phyloP scores from a whole-genome alignment of 2,888 invertebrate genomes.

The Lycia hirtaria region DNA sequence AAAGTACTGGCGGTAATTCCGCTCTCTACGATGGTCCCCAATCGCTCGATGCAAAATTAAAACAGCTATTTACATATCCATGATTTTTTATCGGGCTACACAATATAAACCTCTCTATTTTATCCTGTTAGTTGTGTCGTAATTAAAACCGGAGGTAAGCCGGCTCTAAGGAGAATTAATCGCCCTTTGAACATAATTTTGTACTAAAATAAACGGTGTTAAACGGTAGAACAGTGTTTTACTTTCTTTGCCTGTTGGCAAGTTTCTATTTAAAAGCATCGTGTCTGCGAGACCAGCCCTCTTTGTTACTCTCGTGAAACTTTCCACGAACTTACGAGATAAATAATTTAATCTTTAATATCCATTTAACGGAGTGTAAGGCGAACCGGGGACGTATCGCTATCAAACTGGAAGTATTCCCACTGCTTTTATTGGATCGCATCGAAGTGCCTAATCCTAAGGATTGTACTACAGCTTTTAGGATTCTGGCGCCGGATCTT shows the following conservation, averaged over 20 bases:
- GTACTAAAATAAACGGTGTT: slow-evolving; percentile 57
- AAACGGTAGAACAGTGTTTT: slow-evolving; percentile 57
- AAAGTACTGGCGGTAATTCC: too few relatives aligned
- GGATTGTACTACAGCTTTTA: slow-evolving; percentile 25
- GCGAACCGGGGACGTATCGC: slow-evolving; percentile 52
- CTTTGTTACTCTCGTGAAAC: slow-evolving; percentile 69
- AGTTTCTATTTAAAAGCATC: slow-evolving; percentile 63
- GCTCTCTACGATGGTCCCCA: too few relatives aligned
- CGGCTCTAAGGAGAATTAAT: slow-evolving; percentile 54
- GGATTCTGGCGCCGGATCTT: slow-evolving; percentile 37
- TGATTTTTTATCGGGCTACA: slow-evolving; percentile 4
- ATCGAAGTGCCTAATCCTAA: slow-evolving; percentile 25
- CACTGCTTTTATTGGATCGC: slow-evolving; percentile 52
- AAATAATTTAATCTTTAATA: slow-evolving; percentile 80
- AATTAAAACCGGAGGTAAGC: slow-evolving; percentile 43
- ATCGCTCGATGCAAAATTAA: slow-evolving; percentile 4
- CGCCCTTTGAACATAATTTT: slow-evolving; percentile 60
- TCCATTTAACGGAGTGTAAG: slow-evolving; percentile 67
- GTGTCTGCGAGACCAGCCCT: slow-evolving; percentile 53
- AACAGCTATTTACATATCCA: not conserved
- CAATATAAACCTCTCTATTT: slow-evolving; percentile 24
- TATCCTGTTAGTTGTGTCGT: slow-evolving; percentile 36
- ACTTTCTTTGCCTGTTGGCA: slow-evolving; percentile 59
- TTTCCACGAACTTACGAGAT: slow-evolving; percentile 68
- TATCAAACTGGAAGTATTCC: slow-evolving; percentile 61